These are phyloP conservation scores for Sibirionetta formosa DNA, from an alignment of 2,797 vertebrate genomes.

Conservation along the genomic window DNA sequence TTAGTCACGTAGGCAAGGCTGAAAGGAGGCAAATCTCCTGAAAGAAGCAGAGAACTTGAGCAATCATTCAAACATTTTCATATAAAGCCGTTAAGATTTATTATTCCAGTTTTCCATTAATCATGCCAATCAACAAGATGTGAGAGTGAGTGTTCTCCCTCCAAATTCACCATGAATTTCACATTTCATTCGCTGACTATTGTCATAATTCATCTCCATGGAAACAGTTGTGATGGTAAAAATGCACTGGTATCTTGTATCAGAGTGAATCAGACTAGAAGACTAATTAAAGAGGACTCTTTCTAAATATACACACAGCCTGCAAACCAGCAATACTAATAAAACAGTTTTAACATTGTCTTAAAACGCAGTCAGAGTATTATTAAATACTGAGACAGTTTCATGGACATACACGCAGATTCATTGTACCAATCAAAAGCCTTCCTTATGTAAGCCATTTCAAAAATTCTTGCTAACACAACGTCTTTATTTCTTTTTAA, in stretches of 20 bases:
- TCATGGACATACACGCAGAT: neutral
- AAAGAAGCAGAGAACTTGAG: neutral
- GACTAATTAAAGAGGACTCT: constrained; percentile 47
- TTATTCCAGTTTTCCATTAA: constrained; percentile 2
- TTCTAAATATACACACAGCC: constrained; percentile 60
- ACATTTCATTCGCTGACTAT: neutral
- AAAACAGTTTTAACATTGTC: neutral
- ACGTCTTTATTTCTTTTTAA: neutral
- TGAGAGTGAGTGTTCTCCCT: neutral
- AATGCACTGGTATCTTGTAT: constrained; percentile 37
- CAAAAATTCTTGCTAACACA: neutral
- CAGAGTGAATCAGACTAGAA: constrained; percentile 49
- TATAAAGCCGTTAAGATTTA: neutral
- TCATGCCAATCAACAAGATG: constrained; percentile 19
- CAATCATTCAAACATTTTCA: constrained; percentile 19
- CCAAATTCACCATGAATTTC: constrained; percentile 27
- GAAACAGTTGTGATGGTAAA: constrained; percentile 61
- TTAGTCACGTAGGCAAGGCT: neutral
- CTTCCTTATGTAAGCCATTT: neutral
- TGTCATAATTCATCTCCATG: constrained; percentile 57
- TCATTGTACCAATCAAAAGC: neutral
- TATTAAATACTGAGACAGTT: neutral
- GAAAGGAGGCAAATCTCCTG: neutral
- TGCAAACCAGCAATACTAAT: constrained; percentile 2
- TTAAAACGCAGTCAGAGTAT: neutral